Evolutionary conservation across 2,113 vertebrate genomes (phyloP), one percentile per base, ranked within the genome.

Genomic region (Colossoma macropomum): DNA sequence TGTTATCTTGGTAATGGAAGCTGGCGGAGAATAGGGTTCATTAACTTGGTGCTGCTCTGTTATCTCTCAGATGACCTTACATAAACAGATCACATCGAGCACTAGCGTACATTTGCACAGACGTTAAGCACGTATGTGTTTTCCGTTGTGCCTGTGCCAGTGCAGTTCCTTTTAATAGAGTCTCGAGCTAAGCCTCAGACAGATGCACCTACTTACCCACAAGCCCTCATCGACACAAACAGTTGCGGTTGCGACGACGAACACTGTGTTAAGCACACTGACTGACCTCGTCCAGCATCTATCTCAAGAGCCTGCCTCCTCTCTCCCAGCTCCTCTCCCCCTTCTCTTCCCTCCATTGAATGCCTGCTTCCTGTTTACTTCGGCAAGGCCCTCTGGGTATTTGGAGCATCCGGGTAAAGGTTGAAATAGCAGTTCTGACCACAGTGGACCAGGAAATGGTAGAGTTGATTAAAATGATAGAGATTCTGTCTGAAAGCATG

Each of bases 331-430:
- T 69, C 32, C 66, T 69, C 16, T 9, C 17, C 66, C 19, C 23
- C 10, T 71, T 71, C 2, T n/a, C 63, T 68, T 69, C 74, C 74
- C 27, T 50, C 50, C n/a, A 78, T 78, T 78, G 60, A 66, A 79
- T 72, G 62, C n/a, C 32, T 11, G 27, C 62, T 73, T 74, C 68
- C 60, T 84, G 82, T 79, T 78, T 79, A 77, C 38, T 56, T 77
- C 66, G 52, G 38, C 38, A 32, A 60, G 56, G 16, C 17, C 28
- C 66, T 27, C 15, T 13, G 52, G 11, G 38, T 34, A 60, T 65
- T 27, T 60, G 71, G 3, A 52, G 15, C 34, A 32, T 65, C 41
- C 28, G 48, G 38, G 28, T 66, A 28, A 19, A 52, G 65, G 21
- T 30, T 21, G 34, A 60, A 76, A 66, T 34, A 41, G 59, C 60